These are phyloP conservation scores for Sinotaia quadrata DNA, from an alignment of 2,888 invertebrate species.

Conservation along the genomic window DNA sequence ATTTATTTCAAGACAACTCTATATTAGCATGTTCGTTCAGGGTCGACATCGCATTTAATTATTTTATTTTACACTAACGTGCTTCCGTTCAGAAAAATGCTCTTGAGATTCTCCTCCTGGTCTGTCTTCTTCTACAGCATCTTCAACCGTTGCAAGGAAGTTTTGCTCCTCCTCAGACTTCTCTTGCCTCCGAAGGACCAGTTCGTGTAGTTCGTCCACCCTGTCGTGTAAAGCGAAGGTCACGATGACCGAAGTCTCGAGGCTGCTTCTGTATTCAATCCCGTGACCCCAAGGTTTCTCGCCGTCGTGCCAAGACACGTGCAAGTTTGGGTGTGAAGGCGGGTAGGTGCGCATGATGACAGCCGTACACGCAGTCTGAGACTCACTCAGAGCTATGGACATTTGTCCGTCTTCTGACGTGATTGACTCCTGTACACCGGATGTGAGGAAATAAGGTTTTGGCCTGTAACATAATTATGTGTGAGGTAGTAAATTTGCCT, in stretches of 20 bases:
- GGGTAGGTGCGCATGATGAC: background rate
- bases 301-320: background rate
- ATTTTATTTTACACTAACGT: no score
- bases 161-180: no score
- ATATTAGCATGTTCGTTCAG: no score
- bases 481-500: no score
- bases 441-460: background rate
- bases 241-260: background rate
- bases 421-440: background rate
- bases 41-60: no score
- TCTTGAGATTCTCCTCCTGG: no score
- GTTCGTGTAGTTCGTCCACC: background rate
- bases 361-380: background rate
- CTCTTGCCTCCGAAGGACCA: background rate
- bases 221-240: background rate
- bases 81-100: no score
- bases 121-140: no score
- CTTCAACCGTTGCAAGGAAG: no score
- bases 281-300: background rate
- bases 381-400: background rate
- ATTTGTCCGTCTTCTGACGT: background rate
- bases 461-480: no score
- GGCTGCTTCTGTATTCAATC: background rate
- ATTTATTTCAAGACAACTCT: no score
- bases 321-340: background rate